Conservation (phyloP, 2,888 invertebrate genomes). For the Tholera decimalis region DNA sequence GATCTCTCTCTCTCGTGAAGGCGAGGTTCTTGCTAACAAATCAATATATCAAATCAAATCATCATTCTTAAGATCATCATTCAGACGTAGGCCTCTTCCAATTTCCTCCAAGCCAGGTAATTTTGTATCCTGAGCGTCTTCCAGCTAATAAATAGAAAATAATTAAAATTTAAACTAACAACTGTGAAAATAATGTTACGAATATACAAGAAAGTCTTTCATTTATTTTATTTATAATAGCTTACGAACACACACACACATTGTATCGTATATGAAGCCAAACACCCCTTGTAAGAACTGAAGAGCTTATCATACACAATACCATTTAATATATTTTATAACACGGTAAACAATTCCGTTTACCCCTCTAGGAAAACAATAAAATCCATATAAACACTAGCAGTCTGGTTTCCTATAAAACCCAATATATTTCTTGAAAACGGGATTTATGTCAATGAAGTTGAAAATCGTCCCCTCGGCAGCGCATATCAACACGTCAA, state of each 20-base stretch:
- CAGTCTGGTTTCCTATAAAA: conserved; percentile 67
- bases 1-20: too few relatives aligned
- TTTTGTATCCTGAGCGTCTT: too few relatives aligned
- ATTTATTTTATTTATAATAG: background rate
- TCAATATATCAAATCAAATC: too few relatives aligned
- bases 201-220: too few relatives aligned
- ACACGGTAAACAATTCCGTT: conserved; percentile 37
- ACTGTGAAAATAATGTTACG: too few relatives aligned
- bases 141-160: too few relatives aligned
- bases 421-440: conserved; percentile 72
- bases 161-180: too few relatives aligned
- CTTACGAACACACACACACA: conserved; percentile 1
- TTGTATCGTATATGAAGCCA: conserved; percentile 8
- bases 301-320: conserved; percentile 49
- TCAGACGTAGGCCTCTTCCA: too few relatives aligned
- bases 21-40: too few relatives aligned
- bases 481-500: conserved; percentile 79
- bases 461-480: conserved; percentile 74
- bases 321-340: conserved; percentile 54
- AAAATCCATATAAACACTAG: conserved; percentile 62
- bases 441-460: conserved; percentile 75
- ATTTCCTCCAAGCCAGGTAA: too few relatives aligned
- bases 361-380: conserved; percentile 66
- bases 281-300: conserved; percentile 13
- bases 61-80: too few relatives aligned